phyloP scores from a whole-genome alignment of 2,113 vertebrate species.

The Aegithalos caudatus region DNA sequence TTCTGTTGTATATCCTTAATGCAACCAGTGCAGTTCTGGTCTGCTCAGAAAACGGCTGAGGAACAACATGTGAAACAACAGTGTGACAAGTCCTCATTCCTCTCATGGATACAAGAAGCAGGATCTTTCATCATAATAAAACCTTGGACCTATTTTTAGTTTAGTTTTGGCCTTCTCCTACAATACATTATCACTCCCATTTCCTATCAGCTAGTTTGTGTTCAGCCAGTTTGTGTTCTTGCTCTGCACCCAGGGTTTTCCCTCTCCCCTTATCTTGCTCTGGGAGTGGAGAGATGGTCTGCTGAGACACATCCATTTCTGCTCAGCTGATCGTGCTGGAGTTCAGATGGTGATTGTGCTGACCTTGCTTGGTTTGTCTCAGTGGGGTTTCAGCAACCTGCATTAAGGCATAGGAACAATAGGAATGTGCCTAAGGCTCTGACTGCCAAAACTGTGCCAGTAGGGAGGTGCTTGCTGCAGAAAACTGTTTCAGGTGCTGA shows the following conservation, averaged over 20 bases:
- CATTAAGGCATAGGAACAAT: not conserved
- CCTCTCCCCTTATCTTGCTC: not conserved
- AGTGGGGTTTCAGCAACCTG: not conserved
- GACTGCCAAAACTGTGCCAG: not conserved
- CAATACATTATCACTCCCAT: not conserved
- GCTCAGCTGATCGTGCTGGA: not conserved
- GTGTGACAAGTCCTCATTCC: not conserved
- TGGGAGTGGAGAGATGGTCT: not conserved
- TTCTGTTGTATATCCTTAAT: not conserved
- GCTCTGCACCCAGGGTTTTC: not conserved
- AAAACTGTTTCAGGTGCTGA: not conserved
- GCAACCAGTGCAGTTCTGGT: not conserved
- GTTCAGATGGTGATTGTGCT: not conserved
- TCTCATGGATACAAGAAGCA: not conserved
- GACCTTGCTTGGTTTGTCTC: not conserved
- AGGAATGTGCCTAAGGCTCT: not conserved
- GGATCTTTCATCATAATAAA: not conserved
- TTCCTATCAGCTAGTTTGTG: not conserved
- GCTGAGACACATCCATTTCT: not conserved
- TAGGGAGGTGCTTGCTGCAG: not conserved
- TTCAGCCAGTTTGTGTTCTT: not conserved
- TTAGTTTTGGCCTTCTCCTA: not conserved
- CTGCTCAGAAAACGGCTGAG: not conserved
- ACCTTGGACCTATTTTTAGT: not conserved
- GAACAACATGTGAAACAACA: not conserved